A percentile compares a stretch with the other conserved stretches of the same genome.
phyloP scores from a whole-genome alignment of 2,113 vertebrate species.

The Callospermophilus lateralis region DNA sequence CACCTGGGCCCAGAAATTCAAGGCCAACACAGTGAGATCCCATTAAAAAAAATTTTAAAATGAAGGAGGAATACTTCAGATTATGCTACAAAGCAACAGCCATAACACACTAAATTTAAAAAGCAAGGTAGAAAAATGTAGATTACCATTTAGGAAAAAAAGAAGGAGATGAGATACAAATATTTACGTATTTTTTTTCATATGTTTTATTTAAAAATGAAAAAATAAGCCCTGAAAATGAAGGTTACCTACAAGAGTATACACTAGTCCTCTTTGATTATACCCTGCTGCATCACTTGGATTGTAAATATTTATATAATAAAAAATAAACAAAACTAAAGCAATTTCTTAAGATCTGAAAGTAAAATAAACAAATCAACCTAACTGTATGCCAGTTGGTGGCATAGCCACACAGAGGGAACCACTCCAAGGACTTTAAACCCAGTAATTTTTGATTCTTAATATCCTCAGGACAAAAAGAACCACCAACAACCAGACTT shows the following conservation, averaged over 20 bases:
- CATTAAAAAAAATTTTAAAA: background rate
- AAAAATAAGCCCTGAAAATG: conserved; percentile 9
- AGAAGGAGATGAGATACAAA: background rate
- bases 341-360: background rate
- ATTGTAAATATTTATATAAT: background rate
- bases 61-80: background rate
- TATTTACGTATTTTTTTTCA: background rate
- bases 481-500: background rate
- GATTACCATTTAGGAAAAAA: background rate
- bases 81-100: background rate
- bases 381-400: background rate
- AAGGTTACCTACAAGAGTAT: background rate
- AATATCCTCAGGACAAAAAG: background rate
- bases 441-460: background rate
- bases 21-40: background rate
- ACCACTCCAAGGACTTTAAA: background rate
- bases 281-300: background rate
- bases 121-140: background rate
- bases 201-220: conserved; percentile 4
- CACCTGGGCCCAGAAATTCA: background rate
- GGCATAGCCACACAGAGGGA: background rate
- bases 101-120: background rate
- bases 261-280: background rate
- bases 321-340: background rate
- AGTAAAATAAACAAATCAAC: background rate